Evolutionary conservation across 2,797 vertebrate species (phyloP), one percentile per base, ranked within the genome.

Genomic region (Phoeniculus purpureus): DNA sequence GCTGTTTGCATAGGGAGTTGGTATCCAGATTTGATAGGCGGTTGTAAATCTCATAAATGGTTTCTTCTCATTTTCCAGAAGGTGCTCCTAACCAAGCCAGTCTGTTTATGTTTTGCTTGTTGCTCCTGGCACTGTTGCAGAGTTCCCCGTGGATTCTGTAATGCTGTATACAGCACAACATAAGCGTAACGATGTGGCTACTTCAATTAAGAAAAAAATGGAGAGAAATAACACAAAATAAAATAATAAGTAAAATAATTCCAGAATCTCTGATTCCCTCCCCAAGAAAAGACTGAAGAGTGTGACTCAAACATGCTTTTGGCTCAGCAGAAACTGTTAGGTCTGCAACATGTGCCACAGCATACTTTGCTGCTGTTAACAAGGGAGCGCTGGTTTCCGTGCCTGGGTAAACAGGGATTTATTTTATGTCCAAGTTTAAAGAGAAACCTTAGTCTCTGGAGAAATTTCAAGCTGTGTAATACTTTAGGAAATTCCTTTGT

Each of bases 21-120:
- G 73, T 85, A 31, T 95, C 59, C 88, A 90, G 51, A 21, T 92
- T 82, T 74, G 76, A 79, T 87, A 87, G 66, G n/a, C 79, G 79
- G 84, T 93, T 92, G 92, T 85, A 94, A 94, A 95, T 94, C 86
- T 88, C 89, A 77, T 89, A 81, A 87, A 14, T 76, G 70, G 52
- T 67, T 89, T 90, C 78, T 82, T 72, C 92, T 85, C 5, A 13
- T 93, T 96, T 96, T 95, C 93, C 86, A 94, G 64, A 81, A 93
- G 89, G 81, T 94, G 70, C 68, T 92, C 31, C 86, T 83, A 80
- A 95, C 87, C n/a, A 81, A 91, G 67, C 55, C 65, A 73, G 51
- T 75, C 68, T 89, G 67, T 74, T 93, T 61, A 80, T 83, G 73
- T 61, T 85, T 94, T 96, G 32, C 72, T 89, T 90, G 52, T 91